Percentiles rank a stretch among this genome's conserved stretches.
Evolutionary conservation across 2,888 invertebrate species (phyloP).

Genomic region (Mythimna loreyi): DNA sequence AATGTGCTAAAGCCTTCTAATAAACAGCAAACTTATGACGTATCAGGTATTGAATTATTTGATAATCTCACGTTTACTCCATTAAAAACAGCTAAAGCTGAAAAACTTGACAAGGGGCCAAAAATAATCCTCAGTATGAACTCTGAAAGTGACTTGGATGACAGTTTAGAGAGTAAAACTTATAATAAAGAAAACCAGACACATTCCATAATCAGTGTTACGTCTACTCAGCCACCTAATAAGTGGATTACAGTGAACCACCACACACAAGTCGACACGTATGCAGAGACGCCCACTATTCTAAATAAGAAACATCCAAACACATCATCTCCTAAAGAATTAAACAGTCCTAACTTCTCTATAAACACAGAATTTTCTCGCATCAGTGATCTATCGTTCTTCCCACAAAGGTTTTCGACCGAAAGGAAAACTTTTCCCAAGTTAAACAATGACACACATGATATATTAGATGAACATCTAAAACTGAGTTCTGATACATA

Average conservation of each 20-base stretch:
- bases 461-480: conserved; percentile 76
- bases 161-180: conserved; percentile 78
- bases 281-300: conserved; percentile 73
- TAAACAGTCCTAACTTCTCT: conserved; percentile 86
- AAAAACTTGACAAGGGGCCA: conserved; percentile 82
- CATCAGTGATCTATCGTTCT: conserved; percentile 86
- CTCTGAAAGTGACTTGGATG: conserved; percentile 83
- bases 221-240: conserved; percentile 77
- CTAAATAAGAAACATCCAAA: conserved; percentile 84
- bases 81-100: conserved; percentile 77
- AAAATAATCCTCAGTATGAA: conserved; percentile 82
- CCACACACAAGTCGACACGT: conserved; percentile 68
- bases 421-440: conserved; percentile 83
- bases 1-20: conserved; percentile 82
- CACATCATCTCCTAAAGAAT: conserved; percentile 87
- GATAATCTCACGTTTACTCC: conserved; percentile 87
- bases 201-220: conserved; percentile 81
- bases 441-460: conserved; percentile 80
- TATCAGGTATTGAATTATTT: conserved; percentile 78
- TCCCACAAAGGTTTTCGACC: conserved; percentile 86
- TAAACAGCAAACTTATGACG: conserved; percentile 72
- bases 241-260: conserved; percentile 78
- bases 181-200: conserved; percentile 82
- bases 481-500: conserved; percentile 89
- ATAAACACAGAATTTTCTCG: conserved; percentile 88